Conservation (phyloP, 2,113 vertebrate species). For the Sitta europaea region DNA sequence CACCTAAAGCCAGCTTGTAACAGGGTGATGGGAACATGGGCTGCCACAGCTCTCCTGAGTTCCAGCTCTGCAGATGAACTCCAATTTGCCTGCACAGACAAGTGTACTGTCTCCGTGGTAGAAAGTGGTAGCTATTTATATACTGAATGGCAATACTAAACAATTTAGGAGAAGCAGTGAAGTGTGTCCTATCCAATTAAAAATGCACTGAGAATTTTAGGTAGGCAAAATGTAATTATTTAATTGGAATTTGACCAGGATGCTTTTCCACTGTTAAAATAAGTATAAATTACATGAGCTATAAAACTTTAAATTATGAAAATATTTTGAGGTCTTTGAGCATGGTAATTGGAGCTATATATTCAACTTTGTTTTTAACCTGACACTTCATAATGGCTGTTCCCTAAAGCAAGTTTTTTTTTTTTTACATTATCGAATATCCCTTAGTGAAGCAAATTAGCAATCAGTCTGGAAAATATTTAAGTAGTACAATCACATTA, state of each 20-base stretch:
- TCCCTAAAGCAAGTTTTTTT: conserved; percentile 3
- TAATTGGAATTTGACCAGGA: conserved; percentile 45
- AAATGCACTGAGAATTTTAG: conserved; percentile 38
- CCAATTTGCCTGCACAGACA: neutral
- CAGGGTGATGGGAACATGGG: neutral
- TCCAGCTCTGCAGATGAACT: neutral
- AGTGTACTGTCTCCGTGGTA: neutral
- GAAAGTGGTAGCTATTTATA: conserved; percentile 40
- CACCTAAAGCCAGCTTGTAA: neutral
- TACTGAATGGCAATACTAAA: conserved; percentile 40
- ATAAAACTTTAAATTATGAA: conserved; percentile 38
- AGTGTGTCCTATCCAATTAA: conserved; percentile 45
- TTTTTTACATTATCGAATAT: neutral
- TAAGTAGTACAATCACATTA: conserved; percentile 37
- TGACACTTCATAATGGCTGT: conserved; percentile 33
- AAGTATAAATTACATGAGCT: conserved; percentile 23
- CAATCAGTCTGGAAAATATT: conserved; percentile 26
- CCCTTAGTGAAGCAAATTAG: conserved; percentile 14
- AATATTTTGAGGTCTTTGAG: conserved; percentile 51
- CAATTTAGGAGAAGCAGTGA: conserved; percentile 33
- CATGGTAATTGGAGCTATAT: conserved; percentile 43
- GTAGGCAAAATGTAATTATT: conserved; percentile 44
- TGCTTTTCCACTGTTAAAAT: conserved; percentile 28
- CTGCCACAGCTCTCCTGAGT: neutral
- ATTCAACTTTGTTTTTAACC: conserved; percentile 45